Evolutionary conservation across 2,888 invertebrate species (phyloP), one percentile per base, ranked within the genome.

Genomic region (Rapana venosa): DNA sequence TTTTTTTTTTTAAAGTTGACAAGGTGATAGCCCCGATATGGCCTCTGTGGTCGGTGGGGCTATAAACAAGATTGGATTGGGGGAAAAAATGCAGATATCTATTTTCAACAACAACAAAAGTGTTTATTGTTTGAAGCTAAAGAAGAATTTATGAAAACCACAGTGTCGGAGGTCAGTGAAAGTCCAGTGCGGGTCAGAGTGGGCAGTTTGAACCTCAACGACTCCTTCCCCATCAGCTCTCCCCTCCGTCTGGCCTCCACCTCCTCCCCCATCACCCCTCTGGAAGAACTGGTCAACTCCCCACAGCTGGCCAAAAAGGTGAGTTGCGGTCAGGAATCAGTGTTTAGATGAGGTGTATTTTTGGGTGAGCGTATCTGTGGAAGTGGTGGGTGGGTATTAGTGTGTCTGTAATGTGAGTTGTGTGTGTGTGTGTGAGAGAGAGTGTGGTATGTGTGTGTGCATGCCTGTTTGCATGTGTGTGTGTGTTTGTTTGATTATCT

Each of bases 281-380:
- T 94, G 11, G 92, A 92, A 22, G 94, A 94, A 70, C 92, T 94
- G 74, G 93, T 94, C 93, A 93, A 93, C 88, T 94, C 94, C 1
- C 94, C 94, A 81, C 93, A 93, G 87, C 92, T 94, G 22, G 92
- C 93, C 58, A 93, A 93, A 56, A 94, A 94, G 93, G 94, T 94
- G 56, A 22, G 58, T 22, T 13, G 56, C 85, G 15, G n/a, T 83
- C 11, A 30, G 17, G n/a, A n/a, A 74, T 74, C 8, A 0, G n/a
- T 74, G 61, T 15, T 20, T 61, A 8, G 61, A 74, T n/a, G 2
- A 22, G 17, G 1, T 74, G 74, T 74, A n/a, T 74, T 26, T 8
- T 1, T n/a, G n/a, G 8, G 13, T 15, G 11, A 17, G 61, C 61
- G 61, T 61, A 15, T 61, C 11, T 74, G 74, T 11, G 30, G 11